Evolutionary conservation across 2,797 vertebrate species (phyloP).

Genomic region (Erithacus rubecula): DNA sequence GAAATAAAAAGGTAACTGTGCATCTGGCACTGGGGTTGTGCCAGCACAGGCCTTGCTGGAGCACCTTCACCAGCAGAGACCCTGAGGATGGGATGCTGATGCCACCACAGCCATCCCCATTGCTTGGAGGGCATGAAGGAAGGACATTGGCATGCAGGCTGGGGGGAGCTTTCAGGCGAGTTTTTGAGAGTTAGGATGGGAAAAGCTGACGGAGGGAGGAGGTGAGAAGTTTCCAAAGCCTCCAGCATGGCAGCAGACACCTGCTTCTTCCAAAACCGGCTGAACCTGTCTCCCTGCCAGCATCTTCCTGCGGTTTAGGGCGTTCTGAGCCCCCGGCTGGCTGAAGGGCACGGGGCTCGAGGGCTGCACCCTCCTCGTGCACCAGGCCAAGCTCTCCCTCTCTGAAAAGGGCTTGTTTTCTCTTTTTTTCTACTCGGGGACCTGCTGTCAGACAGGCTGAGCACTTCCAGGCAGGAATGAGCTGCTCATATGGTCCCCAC

Average conservation of each 20-base stretch:
- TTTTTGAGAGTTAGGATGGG: not conserved
- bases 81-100: not conserved
- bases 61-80: not conserved
- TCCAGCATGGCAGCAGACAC: not conserved
- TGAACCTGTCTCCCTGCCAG: not conserved
- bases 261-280: conserved; percentile 40
- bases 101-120: not conserved
- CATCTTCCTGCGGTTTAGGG: not conserved
- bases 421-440: accelerated
- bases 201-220: not conserved
- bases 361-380: not conserved
- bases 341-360: accelerated
- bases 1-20: not conserved
- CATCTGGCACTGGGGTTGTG: not conserved
- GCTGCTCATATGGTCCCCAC: accelerated
- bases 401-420: accelerated
- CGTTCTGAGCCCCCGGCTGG: accelerated
- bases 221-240: conserved; percentile 1
- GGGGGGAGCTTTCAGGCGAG: not conserved
- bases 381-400: not conserved
- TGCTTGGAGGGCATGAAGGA: not conserved
- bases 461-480: not conserved
- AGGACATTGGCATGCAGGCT: accelerated
- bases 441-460: not conserved
- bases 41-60: not conserved